A percentile compares a stretch with the other conserved stretches of the same genome.
Conservation (phyloP, 2,113 vertebrate genomes). For the Riparia riparia region DNA sequence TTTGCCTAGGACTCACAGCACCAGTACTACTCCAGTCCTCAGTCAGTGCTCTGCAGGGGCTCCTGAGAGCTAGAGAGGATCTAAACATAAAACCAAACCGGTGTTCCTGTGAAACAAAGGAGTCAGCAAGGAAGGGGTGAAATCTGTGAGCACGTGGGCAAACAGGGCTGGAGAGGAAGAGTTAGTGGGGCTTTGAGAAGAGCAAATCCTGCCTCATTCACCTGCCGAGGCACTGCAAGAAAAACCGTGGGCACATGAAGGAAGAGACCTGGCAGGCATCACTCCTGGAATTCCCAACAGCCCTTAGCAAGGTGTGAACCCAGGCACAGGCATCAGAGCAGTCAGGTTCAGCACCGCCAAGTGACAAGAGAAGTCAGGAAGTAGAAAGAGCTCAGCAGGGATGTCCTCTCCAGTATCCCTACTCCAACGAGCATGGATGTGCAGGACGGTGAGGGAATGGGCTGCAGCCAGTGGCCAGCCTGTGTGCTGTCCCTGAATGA, state of each 20-base stretch:
- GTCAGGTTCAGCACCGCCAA: background rate
- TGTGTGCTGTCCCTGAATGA: background rate
- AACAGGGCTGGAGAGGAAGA: background rate
- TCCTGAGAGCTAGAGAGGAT: background rate
- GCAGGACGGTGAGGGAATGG: background rate
- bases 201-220: background rate
- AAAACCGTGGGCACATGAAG: background rate
- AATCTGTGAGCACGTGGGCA: background rate
- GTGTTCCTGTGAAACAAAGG: background rate
- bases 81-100: background rate
- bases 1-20: background rate
- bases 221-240: background rate
- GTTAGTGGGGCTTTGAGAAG: background rate
- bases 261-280: background rate
- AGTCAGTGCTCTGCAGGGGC: background rate
- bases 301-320: background rate
- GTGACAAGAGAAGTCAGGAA: background rate
- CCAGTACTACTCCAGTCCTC: background rate
- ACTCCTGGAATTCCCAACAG: background rate
- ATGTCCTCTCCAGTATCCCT: background rate
- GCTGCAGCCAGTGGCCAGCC: background rate
- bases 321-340: background rate
- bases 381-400: background rate
- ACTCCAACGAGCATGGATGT: fast-evolving
- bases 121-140: background rate